phyloP scores from a whole-genome alignment of 2,113 vertebrate genomes.

The Columbina picui region DNA sequence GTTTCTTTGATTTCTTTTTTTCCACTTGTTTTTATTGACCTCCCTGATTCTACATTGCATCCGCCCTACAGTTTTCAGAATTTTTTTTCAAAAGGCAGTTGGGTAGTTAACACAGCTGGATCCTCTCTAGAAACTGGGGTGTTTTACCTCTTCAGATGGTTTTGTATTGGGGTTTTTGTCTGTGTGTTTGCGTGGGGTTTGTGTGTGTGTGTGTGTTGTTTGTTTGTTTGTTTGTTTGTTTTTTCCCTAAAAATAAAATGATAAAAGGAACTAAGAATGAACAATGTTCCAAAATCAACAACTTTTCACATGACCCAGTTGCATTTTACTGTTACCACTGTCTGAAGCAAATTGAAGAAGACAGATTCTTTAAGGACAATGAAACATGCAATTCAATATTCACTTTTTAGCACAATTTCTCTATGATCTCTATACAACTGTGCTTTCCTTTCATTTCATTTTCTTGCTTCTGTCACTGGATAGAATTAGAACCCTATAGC shows the following conservation, averaged over 20 bases:
- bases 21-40: conserved; percentile 22
- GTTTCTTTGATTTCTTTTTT: no score
- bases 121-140: conserved; percentile 11
- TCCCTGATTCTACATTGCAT: conserved; percentile 10
- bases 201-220: no score
- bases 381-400: neutral
- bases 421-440: neutral
- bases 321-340: neutral
- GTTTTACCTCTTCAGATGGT: conserved; percentile 10
- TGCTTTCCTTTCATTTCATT: neutral
- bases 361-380: neutral
- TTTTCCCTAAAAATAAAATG: conserved; percentile 2
- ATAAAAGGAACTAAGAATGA: neutral
- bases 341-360: neutral
- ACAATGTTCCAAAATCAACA: neutral
- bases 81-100: neutral
- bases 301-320: neutral
- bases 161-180: neutral
- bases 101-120: conserved; percentile 3
- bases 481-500: conserved; percentile 4
- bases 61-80: conserved; percentile 30
- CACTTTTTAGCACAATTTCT: neutral
- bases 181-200: neutral
- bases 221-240: neutral
- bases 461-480: neutral